Evolutionary conservation across 2,888 invertebrate genomes (phyloP).

Genomic region (Synergus gifuensis): DNA sequence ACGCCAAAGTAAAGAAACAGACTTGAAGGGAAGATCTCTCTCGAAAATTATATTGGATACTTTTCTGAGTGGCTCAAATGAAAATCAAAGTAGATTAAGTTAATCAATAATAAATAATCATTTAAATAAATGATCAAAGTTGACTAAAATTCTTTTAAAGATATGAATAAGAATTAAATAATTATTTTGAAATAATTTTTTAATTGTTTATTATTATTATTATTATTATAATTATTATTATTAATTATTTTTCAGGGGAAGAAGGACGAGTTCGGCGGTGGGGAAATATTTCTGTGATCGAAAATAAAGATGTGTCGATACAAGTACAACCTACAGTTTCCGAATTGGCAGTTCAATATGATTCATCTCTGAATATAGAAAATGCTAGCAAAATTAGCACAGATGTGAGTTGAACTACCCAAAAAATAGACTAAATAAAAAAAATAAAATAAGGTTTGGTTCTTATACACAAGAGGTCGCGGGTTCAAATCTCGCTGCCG

Average conservation of each 20-base stretch:
- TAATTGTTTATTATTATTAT: too few relatives aligned
- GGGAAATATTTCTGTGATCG: background rate
- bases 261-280: background rate
- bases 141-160: too few relatives aligned
- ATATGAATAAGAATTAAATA: too few relatives aligned
- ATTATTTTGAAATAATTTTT: too few relatives aligned
- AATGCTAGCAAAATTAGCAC: background rate
- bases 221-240: background rate
- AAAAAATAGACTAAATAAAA: too few relatives aligned
- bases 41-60: slow-evolving; percentile 11
- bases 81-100: background rate
- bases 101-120: too few relatives aligned
- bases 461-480: too few relatives aligned
- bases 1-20: background rate
- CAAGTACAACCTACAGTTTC: slow-evolving; percentile 7
- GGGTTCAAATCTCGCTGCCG: too few relatives aligned
- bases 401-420: background rate
- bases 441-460: too few relatives aligned
- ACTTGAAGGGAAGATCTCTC: slow-evolving; percentile 8
- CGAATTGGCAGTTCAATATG: slow-evolving; percentile 9
- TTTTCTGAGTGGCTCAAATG: background rate
- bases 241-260: background rate
- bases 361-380: background rate
- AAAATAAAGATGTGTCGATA: slow-evolving; percentile 7
- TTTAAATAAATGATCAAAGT: too few relatives aligned